Conservation (phyloP, 2,888 invertebrate genomes). For the Dasysyrphus albostriatus region DNA sequence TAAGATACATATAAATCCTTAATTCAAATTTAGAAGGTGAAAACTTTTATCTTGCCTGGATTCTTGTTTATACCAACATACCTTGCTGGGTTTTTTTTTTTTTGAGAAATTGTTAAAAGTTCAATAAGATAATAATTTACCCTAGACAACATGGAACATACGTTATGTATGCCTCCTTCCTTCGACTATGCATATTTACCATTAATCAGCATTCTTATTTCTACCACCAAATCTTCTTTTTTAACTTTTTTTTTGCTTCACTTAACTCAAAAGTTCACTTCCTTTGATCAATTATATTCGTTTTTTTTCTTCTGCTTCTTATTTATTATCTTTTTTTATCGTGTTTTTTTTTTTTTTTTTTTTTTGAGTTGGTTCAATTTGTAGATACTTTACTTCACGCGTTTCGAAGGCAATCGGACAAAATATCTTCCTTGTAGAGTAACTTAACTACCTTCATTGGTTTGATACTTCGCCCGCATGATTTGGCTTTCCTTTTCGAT, state of each 20-base stretch:
- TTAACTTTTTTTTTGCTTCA: not conserved
- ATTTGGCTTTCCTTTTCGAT: slow-evolving; percentile 50
- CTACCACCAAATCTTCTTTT: slow-evolving; percentile 43
- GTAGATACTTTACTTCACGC: slow-evolving; percentile 2
- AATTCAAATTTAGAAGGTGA: slow-evolving; percentile 39
- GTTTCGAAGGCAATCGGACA: slow-evolving; percentile 54
- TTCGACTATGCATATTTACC: slow-evolving; percentile 20
- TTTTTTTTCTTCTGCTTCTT: slow-evolving; percentile 44
- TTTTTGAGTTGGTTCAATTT: slow-evolving; percentile 24
- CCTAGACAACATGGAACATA: not conserved
- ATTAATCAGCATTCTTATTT: slow-evolving; percentile 37
- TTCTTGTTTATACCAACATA: not conserved
- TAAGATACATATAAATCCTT: not conserved
- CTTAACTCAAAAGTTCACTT: slow-evolving; percentile 67
- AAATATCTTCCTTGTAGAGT: slow-evolving; percentile 16
- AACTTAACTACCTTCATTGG: slow-evolving; percentile 27
- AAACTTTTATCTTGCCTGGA: slow-evolving; percentile 16
- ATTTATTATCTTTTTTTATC: slow-evolving; percentile 20
- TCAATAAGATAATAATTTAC: slow-evolving; percentile 61
- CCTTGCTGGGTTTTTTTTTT: slow-evolving; percentile 13
- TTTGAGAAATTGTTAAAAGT: slow-evolving; percentile 52
- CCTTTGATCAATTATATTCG: slow-evolving; percentile 73
- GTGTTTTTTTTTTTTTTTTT: slow-evolving; percentile 8
- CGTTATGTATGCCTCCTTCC: not conserved
- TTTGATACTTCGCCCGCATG: slow-evolving; percentile 35